Evolutionary conservation across 53 echinoderm and acorn worm genomes (phyloP).

Genomic region (Echinometra lucunter): DNA sequence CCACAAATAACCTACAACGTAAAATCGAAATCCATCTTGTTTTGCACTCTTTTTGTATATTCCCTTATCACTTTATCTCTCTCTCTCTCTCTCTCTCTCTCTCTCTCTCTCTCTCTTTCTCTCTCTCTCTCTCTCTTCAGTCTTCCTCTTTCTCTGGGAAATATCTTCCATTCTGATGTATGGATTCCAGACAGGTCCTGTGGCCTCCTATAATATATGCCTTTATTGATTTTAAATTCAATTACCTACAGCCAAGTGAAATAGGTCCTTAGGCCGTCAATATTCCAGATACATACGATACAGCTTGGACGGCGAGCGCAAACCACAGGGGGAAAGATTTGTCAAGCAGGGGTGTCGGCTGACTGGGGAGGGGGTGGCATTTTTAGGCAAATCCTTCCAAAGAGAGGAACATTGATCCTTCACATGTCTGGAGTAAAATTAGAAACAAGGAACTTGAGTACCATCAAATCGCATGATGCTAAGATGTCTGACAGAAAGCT

Average conservation of each 20-base stretch:
- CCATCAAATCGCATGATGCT: neutral
- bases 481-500: neutral
- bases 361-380: neutral
- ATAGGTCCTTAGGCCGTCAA: slow-evolving; percentile 49
- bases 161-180: slow-evolving; percentile 33
- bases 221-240: slow-evolving; percentile 70
- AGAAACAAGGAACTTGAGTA: neutral
- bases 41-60: slow-evolving; percentile 21
- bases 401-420: neutral
- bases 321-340: slow-evolving; percentile 24
- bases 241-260: slow-evolving; percentile 57
- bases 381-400: neutral
- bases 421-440: neutral
- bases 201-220: slow-evolving; percentile 59
- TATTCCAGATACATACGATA: slow-evolving; percentile 65
- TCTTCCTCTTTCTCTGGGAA: slow-evolving; percentile 1
- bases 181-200: slow-evolving; percentile 10
- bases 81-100: slow-evolving; percentile 5
- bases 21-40: slow-evolving; percentile 39
- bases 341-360: neutral
- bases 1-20: neutral
- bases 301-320: slow-evolving; percentile 33
- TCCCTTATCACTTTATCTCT: slow-evolving; percentile 21
- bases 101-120: slow-evolving; percentile 39
- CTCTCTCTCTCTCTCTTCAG: neutral